These are phyloP conservation scores for Pantherophis vulpinus DNA, from an alignment of 2,797 vertebrate genomes.

Conservation along the genomic window DNA sequence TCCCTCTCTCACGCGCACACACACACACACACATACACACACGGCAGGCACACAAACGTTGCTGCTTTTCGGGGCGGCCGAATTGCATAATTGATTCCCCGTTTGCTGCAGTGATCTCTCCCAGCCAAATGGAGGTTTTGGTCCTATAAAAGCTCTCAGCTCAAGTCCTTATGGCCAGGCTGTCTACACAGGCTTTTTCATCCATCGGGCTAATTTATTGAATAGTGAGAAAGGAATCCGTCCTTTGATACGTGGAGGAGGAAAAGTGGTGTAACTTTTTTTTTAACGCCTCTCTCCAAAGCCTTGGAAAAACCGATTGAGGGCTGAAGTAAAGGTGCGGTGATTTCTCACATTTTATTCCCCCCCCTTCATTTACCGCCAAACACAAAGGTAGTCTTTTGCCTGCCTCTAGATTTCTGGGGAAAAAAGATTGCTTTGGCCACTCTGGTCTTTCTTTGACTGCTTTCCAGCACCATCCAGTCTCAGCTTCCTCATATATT, in stretches of 20 bases:
- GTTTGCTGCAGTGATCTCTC: slow-evolving; percentile 64
- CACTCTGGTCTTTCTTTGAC: slow-evolving; percentile 11
- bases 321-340: fast-evolving
- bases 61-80: slow-evolving; percentile 56
- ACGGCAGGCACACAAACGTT: background rate
- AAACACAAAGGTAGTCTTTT: background rate
- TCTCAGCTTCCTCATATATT: background rate
- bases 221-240: background rate
- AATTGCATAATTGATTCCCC: slow-evolving; percentile 67
- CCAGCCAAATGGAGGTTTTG: slow-evolving; percentile 53
- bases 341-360: background rate
- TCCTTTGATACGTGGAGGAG: background rate
- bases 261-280: background rate
- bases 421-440: background rate
- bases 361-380: fast-evolving
- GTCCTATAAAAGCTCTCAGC: slow-evolving; percentile 56
- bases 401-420: background rate
- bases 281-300: fast-evolving
- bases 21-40: background rate
- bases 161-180: slow-evolving; percentile 54
- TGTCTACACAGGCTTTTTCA: background rate
- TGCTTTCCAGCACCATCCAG: background rate
- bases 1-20: too few species aligned
- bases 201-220: background rate
- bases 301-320: background rate